Percentiles rank a stretch among this genome's conserved stretches.
These are phyloP conservation scores for Alces alces DNA, from an alignment of 2,113 vertebrate genomes.

Conservation along the genomic window DNA sequence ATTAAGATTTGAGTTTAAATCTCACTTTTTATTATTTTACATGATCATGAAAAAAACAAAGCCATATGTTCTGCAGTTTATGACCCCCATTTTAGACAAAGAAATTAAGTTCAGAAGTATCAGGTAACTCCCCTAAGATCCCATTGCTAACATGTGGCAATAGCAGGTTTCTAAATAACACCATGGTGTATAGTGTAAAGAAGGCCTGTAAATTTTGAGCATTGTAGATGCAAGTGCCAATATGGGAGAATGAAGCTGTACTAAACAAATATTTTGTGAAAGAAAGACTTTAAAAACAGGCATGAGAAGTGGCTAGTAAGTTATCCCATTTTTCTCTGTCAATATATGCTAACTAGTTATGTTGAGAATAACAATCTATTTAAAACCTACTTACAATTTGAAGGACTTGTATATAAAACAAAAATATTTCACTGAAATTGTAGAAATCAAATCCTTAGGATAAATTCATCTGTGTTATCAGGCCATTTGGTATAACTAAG, in stretches of 20 bases:
- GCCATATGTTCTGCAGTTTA: background rate
- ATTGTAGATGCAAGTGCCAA: background rate
- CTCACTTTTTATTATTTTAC: background rate
- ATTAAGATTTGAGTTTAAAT: background rate
- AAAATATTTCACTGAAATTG: background rate
- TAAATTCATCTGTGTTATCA: background rate
- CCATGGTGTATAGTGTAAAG: accelerated
- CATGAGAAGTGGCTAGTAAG: background rate
- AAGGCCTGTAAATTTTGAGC: background rate
- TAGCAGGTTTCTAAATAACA: background rate
- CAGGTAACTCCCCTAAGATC: background rate
- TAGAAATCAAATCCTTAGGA: background rate
- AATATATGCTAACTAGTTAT: background rate
- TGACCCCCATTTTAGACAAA: background rate
- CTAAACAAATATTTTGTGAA: background rate
- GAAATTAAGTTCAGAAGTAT: background rate
- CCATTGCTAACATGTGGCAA: background rate
- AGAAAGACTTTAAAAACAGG: background rate
- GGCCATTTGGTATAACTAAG: background rate
- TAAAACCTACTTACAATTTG: background rate
- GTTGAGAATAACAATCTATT: background rate
- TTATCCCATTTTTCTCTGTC: background rate
- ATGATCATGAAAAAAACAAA: background rate
- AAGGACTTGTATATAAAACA: background rate
- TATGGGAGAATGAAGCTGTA: background rate